Conservation (phyloP, 2,113 vertebrate species). For the Paradisaea rubra region DNA sequence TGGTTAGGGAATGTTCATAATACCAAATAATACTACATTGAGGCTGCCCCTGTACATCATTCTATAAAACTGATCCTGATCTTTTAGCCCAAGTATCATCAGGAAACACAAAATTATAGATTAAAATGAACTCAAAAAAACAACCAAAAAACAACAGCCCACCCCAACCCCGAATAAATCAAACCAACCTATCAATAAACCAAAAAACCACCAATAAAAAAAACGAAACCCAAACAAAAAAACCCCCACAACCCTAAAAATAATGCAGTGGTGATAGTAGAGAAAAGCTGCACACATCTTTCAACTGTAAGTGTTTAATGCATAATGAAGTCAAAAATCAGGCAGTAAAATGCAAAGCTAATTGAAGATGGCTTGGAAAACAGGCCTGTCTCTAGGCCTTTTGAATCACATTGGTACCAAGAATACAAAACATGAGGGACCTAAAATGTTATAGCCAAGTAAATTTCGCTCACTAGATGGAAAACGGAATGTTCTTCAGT, state of each 20-base stretch:
- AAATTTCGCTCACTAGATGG: fast-evolving
- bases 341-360: background rate
- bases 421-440: background rate
- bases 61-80: background rate
- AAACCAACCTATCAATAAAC: background rate
- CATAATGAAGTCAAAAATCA: background rate
- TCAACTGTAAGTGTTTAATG: background rate
- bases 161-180: background rate
- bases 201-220: background rate
- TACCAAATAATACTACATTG: background rate
- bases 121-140: background rate
- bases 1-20: background rate
- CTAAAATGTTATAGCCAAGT: background rate
- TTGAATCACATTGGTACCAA: background rate
- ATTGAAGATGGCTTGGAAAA: background rate
- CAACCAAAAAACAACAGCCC: background rate
- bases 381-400: background rate
- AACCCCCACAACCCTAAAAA: background rate
- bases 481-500: background rate
- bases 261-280: fast-evolving
- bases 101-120: background rate
- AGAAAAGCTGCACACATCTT: background rate
- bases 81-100: background rate
- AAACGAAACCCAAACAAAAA: background rate
- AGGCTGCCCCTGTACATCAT: background rate